A percentile compares a stretch with the other conserved stretches of the same genome.
Conservation (phyloP, 2,888 invertebrate species). For the Luffia ferchaultella region DNA sequence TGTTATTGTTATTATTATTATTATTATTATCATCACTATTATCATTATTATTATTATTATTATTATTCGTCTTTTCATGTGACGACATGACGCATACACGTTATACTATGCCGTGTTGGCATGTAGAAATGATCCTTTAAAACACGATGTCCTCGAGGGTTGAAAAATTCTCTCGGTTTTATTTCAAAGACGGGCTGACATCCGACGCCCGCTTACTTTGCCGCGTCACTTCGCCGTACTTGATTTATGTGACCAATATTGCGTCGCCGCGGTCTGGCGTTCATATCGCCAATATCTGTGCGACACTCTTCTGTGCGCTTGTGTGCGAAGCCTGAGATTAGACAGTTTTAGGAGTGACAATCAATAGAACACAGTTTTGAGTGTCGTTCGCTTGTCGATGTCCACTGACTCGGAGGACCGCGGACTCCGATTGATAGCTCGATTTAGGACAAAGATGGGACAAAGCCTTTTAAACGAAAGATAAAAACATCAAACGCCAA, state of each 20-base stretch:
- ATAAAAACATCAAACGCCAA: not conserved
- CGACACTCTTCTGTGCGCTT: constrained; percentile 19
- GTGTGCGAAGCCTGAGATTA: constrained; percentile 7
- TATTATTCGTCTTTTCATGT: too few species aligned
- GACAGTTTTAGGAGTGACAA: constrained; percentile 7
- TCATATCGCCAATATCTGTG: constrained; percentile 44
- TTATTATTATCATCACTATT: too few species aligned
- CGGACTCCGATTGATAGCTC: not conserved
- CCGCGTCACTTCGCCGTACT: constrained; percentile 21
- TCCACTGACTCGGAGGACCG: not conserved
- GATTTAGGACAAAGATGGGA: not conserved
- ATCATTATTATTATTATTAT: too few species aligned
- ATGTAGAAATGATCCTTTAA: too few species aligned
- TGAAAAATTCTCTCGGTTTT: constrained; percentile 55
- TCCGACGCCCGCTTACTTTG: constrained; percentile 60
- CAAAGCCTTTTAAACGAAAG: not conserved
- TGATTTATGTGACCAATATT: constrained; percentile 66
- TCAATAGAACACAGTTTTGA: constrained; percentile 8
- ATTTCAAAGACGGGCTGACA: constrained; percentile 56
- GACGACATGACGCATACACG: too few species aligned
- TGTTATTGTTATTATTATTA: too few species aligned
- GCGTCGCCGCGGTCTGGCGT: constrained; percentile 44
- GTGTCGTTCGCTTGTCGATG: constrained; percentile 8
- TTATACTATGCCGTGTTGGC: too few species aligned
- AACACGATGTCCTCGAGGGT: too few species aligned